Percentiles rank a stretch among this genome's conserved stretches.
These are phyloP conservation scores for Chymomyza caudatula DNA, from an alignment of 2,888 invertebrate species.

Conservation along the genomic window DNA sequence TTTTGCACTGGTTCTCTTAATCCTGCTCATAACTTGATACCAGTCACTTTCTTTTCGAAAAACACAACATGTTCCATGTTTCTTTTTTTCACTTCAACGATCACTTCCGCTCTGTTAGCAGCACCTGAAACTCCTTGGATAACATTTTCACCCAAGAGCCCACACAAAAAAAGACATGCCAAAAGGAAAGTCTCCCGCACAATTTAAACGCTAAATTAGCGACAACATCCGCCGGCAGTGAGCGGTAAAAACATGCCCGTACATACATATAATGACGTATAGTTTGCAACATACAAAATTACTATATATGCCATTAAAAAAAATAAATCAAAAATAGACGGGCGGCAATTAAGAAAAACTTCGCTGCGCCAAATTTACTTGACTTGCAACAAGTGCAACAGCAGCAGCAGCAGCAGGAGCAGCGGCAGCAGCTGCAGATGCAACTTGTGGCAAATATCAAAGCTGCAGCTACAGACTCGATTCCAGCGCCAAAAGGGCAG, in stretches of 20 bases:
- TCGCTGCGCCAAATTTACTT: slow-evolving; percentile 13
- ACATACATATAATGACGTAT: no score
- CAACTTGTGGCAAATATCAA: slow-evolving; percentile 14
- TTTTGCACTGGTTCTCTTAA: no score
- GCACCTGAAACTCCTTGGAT: neutral
- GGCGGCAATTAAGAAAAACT: slow-evolving; percentile 15
- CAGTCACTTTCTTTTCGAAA: neutral
- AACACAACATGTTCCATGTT: neutral
- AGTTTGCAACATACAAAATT: neutral
- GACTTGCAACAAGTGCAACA: slow-evolving; percentile 3
- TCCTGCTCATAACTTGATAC: neutral
- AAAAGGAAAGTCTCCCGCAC: slow-evolving; percentile 43
- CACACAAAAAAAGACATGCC: slow-evolving; percentile 2
- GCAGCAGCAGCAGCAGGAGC: no score
- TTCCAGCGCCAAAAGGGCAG: slow-evolving; percentile 27
- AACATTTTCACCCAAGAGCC: neutral
- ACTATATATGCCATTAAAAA: neutral
- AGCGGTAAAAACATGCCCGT: neutral
- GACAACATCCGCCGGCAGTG: slow-evolving; percentile 40
- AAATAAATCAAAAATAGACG: slow-evolving; percentile 19
- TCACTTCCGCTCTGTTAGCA: neutral
- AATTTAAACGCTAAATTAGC: slow-evolving; percentile 42
- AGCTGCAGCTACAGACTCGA: neutral
- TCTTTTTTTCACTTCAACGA: neutral
- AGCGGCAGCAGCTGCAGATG: slow-evolving; percentile 34